Percentiles rank a stretch among this genome's conserved stretches.
Evolutionary conservation across 2,113 vertebrate genomes (phyloP).

Genomic region (Pipra filicauda): DNA sequence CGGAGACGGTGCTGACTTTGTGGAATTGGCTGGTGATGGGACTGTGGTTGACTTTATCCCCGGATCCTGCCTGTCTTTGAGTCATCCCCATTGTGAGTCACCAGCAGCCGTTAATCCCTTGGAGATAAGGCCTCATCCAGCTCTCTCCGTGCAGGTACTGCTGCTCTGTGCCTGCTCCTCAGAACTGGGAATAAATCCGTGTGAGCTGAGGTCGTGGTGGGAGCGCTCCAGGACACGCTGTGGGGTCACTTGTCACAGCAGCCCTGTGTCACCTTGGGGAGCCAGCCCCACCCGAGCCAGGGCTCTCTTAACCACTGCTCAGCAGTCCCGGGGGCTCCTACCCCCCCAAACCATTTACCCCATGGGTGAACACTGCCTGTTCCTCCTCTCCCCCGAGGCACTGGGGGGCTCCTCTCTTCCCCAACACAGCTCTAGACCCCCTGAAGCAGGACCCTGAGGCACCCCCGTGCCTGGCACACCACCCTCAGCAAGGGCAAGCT

Average conservation of each 20-base stretch:
- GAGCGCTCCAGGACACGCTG: background rate
- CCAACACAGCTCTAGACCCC: background rate
- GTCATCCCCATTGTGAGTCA: slow-evolving; percentile 49
- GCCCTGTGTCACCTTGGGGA: background rate
- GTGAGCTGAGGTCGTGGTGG: background rate
- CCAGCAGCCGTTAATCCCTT: slow-evolving; percentile 6
- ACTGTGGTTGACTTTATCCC: slow-evolving; percentile 3
- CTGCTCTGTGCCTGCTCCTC: background rate
- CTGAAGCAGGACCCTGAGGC: background rate
- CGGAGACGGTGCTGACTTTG: background rate
- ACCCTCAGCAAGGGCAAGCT: background rate
- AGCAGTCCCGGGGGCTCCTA: background rate
- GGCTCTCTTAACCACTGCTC: background rate
- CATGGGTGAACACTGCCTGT: accelerated
- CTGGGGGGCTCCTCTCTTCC: background rate
- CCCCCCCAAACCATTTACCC: too few relatives aligned
- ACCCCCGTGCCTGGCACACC: background rate
- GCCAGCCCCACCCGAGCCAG: background rate
- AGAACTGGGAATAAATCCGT: background rate
- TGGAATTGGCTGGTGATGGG: background rate
- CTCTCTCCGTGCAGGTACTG: background rate
- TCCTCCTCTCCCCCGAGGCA: background rate
- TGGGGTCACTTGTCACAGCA: accelerated
- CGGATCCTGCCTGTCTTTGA: slow-evolving; percentile 40
- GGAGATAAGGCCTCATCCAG: background rate